These are phyloP conservation scores for Bugulina stolonifera DNA, from an alignment of 2,888 invertebrate genomes.

Conservation along the genomic window DNA sequence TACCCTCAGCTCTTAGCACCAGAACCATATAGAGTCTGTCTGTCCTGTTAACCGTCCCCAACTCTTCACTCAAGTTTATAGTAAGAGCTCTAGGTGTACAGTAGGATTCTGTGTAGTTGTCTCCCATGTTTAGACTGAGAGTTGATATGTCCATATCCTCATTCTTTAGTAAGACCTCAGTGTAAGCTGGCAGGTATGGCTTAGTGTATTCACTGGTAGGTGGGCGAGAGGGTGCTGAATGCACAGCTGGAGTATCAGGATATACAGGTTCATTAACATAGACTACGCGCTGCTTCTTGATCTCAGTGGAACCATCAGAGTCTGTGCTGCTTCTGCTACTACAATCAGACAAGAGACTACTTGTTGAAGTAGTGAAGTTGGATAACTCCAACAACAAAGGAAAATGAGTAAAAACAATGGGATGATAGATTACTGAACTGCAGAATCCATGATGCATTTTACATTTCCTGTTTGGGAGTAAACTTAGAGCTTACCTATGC, in stretches of 20 bases:
- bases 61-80: background rate
- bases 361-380: background rate
- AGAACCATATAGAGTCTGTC: conserved; percentile 13
- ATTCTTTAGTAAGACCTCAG: background rate
- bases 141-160: background rate
- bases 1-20: background rate
- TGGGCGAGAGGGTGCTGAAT: background rate
- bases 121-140: background rate
- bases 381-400: too few species aligned
- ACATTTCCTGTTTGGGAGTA: too few species aligned
- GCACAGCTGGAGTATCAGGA: background rate
- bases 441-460: too few species aligned
- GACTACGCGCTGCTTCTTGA: background rate
- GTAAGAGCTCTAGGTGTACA: conserved; percentile 1
- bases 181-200: background rate
- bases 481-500: background rate
- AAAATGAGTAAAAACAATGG: background rate
- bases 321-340: conserved; percentile 14
- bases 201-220: background rate
- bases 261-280: background rate
- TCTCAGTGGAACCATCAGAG: background rate
- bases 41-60: background rate
- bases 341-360: background rate
- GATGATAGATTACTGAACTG: too few species aligned
- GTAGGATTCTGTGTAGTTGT: conserved; percentile 3